Evolutionary conservation across 2,113 vertebrate species (phyloP), one percentile per base, ranked within the genome.

Genomic region (Puffinus mauretanicus): DNA sequence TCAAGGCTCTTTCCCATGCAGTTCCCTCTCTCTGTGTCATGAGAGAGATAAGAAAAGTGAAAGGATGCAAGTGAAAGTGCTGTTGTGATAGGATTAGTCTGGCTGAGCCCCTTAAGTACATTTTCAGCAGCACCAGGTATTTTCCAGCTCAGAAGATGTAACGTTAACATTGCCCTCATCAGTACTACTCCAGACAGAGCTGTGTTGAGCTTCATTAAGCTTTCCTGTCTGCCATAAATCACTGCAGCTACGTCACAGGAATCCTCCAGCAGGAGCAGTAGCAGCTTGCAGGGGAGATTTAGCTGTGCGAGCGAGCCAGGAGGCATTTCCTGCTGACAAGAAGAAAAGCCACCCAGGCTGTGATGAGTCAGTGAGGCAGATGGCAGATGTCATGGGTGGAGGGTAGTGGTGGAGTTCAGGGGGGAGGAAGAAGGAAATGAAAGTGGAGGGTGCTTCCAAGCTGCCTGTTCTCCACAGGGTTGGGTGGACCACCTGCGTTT

Each of bases 331-430:
- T 83, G 93, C 88, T 83, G 91, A 88, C 76, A 55, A 79, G 91
- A 69, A 79, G 88, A 61, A 93, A 96, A 96, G 47, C 91, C 95
- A 93, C 88, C 88, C 95, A 93, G n/a, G 93, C 95, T 92, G 93
- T 52, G 72, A 76, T 88, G 95, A 95, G 88, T 91, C 95, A 93
- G 84, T 32, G 81, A 88, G 76, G 93, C 95, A 66, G 86, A 82
- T 84, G 93, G 89, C 86, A 87, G 80, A 93, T 93, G 87, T 73
- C 75, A 40, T 5, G 81, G 88, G 85, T 18, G 29, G 81, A 86
- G 72, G 36, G 71, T 20, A n/a, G 71, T 5, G 72, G 10, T 66
- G 89, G 75, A 66, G 51, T 62, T 66, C 47, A 51, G 70, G 60
- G 85, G 65, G 30, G 73, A 58, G 58, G 69, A 67, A 19, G 79